These are phyloP conservation scores for Intellagama lesueurii DNA, from an alignment of 2,797 vertebrate species.

Conservation along the genomic window DNA sequence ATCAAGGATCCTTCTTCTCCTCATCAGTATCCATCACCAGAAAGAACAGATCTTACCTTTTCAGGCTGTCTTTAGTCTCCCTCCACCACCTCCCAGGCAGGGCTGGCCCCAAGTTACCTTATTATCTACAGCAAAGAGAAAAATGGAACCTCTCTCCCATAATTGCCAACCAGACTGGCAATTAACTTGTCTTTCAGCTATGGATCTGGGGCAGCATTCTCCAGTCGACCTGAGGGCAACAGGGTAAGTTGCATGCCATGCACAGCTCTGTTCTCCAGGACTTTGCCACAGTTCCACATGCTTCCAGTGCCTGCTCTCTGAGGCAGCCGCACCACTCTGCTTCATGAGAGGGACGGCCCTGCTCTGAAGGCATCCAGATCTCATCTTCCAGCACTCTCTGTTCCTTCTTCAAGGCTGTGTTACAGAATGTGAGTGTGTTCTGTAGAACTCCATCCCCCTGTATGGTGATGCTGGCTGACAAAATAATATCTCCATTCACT, in stretches of 20 bases:
- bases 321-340: not conserved
- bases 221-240: not conserved
- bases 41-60: not conserved
- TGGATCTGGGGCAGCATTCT: not conserved
- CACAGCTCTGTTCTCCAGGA: not conserved
- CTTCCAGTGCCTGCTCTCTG: not conserved
- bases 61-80: not conserved
- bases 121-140: not conserved
- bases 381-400: too few species aligned
- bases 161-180: not conserved
- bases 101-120: not conserved
- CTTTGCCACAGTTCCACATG: not conserved
- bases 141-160: not conserved
- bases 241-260: not conserved
- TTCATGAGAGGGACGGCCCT: not conserved
- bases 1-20: not conserved
- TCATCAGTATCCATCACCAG: not conserved
- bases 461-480: not conserved
- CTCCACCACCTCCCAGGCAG: too few species aligned
- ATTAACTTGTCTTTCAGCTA: not conserved
- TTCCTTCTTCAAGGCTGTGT: not conserved
- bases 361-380: not conserved
- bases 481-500: not conserved
- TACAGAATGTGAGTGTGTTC: not conserved
- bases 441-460: not conserved